A percentile compares a stretch with the other conserved stretches of the same genome.
These are phyloP conservation scores for Amblyraja radiata DNA, from an alignment of 2,797 vertebrate genomes.

Conservation along the genomic window DNA sequence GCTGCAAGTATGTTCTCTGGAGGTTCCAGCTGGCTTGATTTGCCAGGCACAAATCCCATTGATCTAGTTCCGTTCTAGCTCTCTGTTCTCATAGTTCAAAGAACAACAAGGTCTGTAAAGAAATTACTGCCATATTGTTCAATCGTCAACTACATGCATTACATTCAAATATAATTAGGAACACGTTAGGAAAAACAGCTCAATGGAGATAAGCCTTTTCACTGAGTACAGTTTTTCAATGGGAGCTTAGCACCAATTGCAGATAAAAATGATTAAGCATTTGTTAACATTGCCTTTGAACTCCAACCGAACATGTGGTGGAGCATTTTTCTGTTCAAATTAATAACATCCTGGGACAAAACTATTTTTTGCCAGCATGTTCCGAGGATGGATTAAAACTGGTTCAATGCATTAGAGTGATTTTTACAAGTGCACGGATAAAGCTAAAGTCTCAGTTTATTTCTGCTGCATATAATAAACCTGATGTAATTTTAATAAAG, in stretches of 20 bases:
- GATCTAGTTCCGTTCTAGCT: conserved; percentile 67
- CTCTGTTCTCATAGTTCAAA: conserved; percentile 72
- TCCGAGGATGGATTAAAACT: conserved; percentile 58
- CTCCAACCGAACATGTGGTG: conserved; percentile 71
- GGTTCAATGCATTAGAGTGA: conserved; percentile 45
- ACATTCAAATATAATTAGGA: conserved; percentile 73
- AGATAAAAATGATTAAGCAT: conserved; percentile 71
- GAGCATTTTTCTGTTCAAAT: conserved; percentile 67
- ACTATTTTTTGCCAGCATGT: conserved; percentile 64
- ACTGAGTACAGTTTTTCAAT: conserved; percentile 62
- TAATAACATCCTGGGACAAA: conserved; percentile 76
- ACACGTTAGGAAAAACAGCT: conserved; percentile 71
- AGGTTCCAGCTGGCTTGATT: conserved; percentile 67
- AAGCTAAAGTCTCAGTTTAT: not conserved
- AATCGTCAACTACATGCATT: conserved; percentile 63
- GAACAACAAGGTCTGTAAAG: conserved; percentile 64
- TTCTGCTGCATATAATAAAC: not conserved
- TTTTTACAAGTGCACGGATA: conserved; percentile 15
- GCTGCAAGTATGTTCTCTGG: conserved; percentile 64
- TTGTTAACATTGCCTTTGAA: conserved; percentile 73
- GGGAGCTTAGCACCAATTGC: conserved; percentile 65
- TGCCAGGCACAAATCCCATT: conserved; percentile 63
- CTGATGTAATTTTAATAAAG: conserved; percentile 16
- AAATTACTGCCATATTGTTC: conserved; percentile 76
- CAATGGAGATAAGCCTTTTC: conserved; percentile 67